phyloP scores from a whole-genome alignment of 2,113 vertebrate genomes.

The Menura novaehollandiae region DNA sequence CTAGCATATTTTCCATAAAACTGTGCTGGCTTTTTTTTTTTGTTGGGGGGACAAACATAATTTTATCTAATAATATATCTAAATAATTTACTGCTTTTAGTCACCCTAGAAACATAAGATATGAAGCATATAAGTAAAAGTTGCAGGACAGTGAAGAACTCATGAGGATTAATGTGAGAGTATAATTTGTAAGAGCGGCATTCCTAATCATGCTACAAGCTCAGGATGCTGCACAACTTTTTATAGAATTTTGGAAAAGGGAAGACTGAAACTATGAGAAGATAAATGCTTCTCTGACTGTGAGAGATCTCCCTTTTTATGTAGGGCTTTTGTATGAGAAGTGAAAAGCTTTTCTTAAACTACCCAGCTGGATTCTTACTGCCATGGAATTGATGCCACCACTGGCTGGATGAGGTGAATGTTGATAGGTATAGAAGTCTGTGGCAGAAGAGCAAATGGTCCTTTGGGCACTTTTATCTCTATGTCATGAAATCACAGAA shows the following conservation, averaged over 20 bases:
- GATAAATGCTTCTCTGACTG: neutral
- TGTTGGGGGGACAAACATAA: neutral
- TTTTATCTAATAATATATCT: neutral
- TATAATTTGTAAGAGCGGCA: neutral
- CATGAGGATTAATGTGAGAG: neutral
- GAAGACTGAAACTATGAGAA: neutral
- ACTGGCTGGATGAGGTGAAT: neutral
- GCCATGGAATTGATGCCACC: neutral
- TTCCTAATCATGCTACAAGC: neutral
- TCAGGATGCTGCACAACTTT: accelerated
- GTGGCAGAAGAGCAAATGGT: neutral
- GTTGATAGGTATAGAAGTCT: neutral
- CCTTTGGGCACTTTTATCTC: neutral
- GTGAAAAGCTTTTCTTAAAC: neutral
- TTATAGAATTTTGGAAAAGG: neutral
- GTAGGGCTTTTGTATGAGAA: neutral
- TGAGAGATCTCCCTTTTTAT: neutral
- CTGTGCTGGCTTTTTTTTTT: neutral
- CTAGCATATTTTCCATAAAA: neutral
- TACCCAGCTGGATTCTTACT: neutral
- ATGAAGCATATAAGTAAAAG: neutral
- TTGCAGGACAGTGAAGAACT: neutral
- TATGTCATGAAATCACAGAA: neutral
- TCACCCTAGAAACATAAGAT: neutral
- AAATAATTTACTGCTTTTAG: neutral